Conservation (phyloP, 2,797 vertebrate species). For the Hemitrygon akajei region DNA sequence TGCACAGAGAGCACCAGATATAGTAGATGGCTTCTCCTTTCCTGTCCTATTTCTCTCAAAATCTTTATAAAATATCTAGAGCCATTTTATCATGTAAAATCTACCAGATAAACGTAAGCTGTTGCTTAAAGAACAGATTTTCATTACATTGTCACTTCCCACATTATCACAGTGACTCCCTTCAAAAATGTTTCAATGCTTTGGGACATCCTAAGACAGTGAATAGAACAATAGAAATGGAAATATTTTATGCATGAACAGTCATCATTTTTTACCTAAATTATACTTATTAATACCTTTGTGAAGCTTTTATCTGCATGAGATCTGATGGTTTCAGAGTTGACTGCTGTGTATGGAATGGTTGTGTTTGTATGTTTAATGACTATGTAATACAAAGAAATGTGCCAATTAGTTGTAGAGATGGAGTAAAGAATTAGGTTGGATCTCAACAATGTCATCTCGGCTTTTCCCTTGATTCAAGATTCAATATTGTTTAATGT, state of each 20-base stretch:
- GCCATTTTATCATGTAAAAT: neutral
- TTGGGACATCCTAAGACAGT: neutral
- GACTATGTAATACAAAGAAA: neutral
- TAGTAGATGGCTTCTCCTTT: too few species aligned
- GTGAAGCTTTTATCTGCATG: neutral
- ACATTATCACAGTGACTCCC: neutral
- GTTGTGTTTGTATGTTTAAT: conserved; percentile 20
- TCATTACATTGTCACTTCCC: neutral
- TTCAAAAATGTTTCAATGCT: neutral
- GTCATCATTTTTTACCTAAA: conserved; percentile 3
- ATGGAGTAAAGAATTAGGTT: neutral
- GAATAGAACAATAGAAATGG: neutral
- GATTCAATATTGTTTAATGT: too few species aligned
- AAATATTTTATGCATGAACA: neutral
- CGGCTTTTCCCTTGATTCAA: neutral
- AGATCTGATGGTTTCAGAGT: neutral
- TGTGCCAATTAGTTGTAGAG: neutral
- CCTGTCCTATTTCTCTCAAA: too few species aligned
- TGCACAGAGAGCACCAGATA: too few species aligned
- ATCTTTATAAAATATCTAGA: neutral
- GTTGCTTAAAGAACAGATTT: neutral
- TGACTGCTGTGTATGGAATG: conserved; percentile 1
- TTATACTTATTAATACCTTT: conserved; percentile 27
- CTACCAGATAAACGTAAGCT: neutral
- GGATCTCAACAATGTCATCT: neutral